Base-by-base conservation (phyloP, 1,140 invertebrate genomes). In the Chironomus tepperi region DNA sequence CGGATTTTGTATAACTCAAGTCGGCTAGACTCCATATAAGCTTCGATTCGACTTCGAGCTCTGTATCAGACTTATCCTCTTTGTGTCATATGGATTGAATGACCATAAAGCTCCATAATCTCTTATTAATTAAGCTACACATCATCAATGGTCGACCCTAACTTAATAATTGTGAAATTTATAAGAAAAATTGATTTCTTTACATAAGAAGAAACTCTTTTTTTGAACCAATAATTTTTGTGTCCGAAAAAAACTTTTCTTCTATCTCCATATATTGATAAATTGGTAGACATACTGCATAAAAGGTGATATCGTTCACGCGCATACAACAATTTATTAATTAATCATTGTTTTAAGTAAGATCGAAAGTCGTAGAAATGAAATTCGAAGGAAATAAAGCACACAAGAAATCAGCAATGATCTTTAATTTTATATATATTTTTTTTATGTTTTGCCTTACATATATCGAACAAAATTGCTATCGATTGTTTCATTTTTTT, bases 311-410 rank as follows among this genome's bases (percentile, higher is more conserved):
- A 57, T 57, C 47, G 10, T n/a, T 57, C 10, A 57, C 47, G 12
- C 47, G 65, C 9, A 70, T 70, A 70, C 65, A 18, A 70, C 65
- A 70, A 70, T 70, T 70, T 70, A 70, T 70, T 70, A 70, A 70
- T 70, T 70, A 70, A 70, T 70, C 16, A 70, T 70, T 70, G 65
- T 70, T 70, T 21, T 21, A 5, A 70, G 7, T 18, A 5, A 8
- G 65, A 70, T 15, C 15, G 47, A 57, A 57, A 57, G 47, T 57
- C 47, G 47, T 57, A 12, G 47, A 57, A 57, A 15, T 57, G 47
- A 57, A 57, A 57, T 57, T 57, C 12, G 43, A 57, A 57, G n/a
- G 12, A 57, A 57, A 57, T 57, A 15, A 57, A 57, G 47, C 24
- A 57, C 47, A 57, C 9, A 57, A 57, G n/a, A 57, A 19, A 9